Evolutionary conservation across 30 jellyfish, hydroid and myxozoan genomes (phyloP).

Genomic region (Calvadosia cruxmelitensis): DNA sequence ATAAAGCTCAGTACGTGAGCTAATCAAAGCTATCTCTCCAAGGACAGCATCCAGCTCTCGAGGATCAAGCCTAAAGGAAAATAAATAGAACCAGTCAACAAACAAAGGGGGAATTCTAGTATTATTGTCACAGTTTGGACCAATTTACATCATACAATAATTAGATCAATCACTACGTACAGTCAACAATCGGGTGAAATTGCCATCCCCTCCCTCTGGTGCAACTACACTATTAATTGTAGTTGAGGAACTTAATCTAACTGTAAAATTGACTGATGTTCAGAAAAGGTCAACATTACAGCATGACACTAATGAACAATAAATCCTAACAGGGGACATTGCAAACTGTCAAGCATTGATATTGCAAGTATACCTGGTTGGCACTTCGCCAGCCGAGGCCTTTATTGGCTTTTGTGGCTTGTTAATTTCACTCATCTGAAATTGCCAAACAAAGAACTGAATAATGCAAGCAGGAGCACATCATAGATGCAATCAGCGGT

Average conservation of each 20-base stretch:
- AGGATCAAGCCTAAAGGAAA: slow-evolving; percentile 58
- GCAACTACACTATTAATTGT: too few species aligned
- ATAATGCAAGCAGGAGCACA: neutral
- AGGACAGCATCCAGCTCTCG: slow-evolving; percentile 57
- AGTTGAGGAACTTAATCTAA: too few species aligned
- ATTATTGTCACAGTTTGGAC: too few species aligned
- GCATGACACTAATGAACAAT: too few species aligned
- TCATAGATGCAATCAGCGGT: neutral
- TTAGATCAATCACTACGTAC: too few species aligned
- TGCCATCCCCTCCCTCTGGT: too few species aligned
- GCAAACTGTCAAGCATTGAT: neutral
- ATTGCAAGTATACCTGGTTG: slow-evolving; percentile 1
- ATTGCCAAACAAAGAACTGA: neutral
- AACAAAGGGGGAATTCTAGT: too few species aligned
- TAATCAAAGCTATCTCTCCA: slow-evolving; percentile 62
- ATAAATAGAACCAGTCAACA: too few species aligned
- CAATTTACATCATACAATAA: too few species aligned
- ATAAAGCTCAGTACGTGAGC: slow-evolving; percentile 73
- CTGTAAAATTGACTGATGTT: too few species aligned
- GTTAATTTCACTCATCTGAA: slow-evolving; percentile 33
- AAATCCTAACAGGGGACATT: neutral
- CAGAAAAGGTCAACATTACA: too few species aligned
- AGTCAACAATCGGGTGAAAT: too few species aligned
- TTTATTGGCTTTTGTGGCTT: slow-evolving; percentile 26
- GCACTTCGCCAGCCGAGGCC: slow-evolving; percentile 14